Conservation (phyloP, 1,140 invertebrate species). For the Brachionus koreanus region DNA sequence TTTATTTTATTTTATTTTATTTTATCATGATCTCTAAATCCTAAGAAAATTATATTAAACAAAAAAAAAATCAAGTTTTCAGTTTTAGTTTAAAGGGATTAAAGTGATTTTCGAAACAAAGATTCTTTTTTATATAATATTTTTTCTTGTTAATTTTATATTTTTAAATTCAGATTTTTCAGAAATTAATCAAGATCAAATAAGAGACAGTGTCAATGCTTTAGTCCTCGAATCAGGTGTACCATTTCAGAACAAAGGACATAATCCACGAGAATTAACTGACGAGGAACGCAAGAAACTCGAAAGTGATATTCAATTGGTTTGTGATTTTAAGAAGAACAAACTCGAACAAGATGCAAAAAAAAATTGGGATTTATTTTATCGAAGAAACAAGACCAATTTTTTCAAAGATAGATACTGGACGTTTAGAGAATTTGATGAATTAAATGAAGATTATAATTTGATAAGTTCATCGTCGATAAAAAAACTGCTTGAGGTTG, state of each 20-base stretch:
- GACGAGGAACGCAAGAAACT: constrained; percentile 11
- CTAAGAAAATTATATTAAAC: neutral
- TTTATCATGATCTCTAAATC: neutral
- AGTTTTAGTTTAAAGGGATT: neutral
- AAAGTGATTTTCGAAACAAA: neutral
- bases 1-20: too few species aligned
- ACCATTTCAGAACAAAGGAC: constrained; percentile 13
- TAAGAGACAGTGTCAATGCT: neutral
- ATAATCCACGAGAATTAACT: neutral
- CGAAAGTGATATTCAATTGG: constrained; percentile 8
- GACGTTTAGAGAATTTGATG: constrained; percentile 87
- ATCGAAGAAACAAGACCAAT: constrained; percentile 70
- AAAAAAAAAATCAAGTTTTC: neutral
- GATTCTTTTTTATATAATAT: neutral
- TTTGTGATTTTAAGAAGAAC: constrained; percentile 21
- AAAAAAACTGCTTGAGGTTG: constrained; percentile 72
- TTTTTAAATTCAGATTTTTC: neutral
- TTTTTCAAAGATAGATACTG: constrained; percentile 97
- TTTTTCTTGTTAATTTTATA: neutral
- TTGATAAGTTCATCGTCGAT: neutral
- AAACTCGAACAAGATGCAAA: constrained; percentile 19
- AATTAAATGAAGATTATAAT: constrained; percentile 61
- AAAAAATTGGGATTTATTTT: constrained; percentile 85
- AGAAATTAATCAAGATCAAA: neutral
- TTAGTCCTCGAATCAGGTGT: neutral